Percentiles rank a stretch among this genome's conserved stretches.
phyloP scores from a whole-genome alignment of 2,113 vertebrate genomes.

The Ictalurus furcatus region DNA sequence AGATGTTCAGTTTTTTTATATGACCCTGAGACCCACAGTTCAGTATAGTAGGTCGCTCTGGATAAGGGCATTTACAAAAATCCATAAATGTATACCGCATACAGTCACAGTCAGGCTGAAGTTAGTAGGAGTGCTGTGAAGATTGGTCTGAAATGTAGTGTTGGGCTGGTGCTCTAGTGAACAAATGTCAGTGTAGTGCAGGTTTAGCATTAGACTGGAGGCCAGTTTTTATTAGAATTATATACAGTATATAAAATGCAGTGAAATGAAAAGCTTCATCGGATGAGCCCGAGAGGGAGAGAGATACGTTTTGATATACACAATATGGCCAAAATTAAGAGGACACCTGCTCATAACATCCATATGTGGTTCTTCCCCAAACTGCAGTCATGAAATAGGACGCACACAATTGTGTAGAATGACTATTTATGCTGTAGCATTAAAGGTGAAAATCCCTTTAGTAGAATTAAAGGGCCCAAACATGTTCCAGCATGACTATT shows the following conservation, averaged over 20 bases:
- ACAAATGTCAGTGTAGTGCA: neutral
- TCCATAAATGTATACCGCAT: neutral
- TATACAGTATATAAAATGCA: no score
- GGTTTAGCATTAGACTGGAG: neutral
- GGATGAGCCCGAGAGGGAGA: neutral
- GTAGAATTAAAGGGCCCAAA: neutral
- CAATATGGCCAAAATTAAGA: neutral
- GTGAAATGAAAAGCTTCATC: neutral
- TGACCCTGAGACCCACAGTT: neutral
- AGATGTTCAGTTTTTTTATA: conserved; percentile 43
- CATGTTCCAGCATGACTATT: neutral
- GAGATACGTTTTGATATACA: neutral
- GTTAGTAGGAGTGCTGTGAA: neutral
- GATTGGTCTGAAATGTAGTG: neutral
- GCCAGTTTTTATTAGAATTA: neutral
- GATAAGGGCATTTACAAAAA: neutral
- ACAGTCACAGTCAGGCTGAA: neutral
- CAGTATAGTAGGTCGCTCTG: neutral
- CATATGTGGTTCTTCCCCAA: neutral
- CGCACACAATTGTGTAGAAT: neutral
- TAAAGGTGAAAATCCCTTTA: neutral
- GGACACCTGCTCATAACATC: neutral
- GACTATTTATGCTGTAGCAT: neutral
- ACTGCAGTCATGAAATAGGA: neutral
- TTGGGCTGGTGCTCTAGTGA: neutral